Base-by-base conservation (phyloP, 2,113 vertebrate genomes). In the Phasianus colchicus region DNA sequence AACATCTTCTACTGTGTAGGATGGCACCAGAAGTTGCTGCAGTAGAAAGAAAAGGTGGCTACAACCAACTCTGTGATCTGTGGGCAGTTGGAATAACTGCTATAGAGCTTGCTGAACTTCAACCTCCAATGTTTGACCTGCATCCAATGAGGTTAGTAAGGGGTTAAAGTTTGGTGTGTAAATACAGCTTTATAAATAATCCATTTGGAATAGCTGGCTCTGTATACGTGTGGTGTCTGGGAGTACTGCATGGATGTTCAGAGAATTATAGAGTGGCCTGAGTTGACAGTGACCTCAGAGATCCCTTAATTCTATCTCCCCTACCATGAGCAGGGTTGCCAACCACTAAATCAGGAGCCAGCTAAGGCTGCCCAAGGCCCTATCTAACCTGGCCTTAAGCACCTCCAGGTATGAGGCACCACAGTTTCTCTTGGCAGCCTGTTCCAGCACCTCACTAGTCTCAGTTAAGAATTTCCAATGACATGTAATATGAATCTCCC, bases 21-120 rank as follows among this genome's bases (percentile, higher is more conserved):
- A 99, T 99, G 99, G 99, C 99, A 13, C 99, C 99, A 48, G 99
- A 99, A 97, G 99, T 99, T 8, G 99, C 99, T 55, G 99, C 99
- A 12, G 99, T 99, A n/a, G 99, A 99, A 95, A 98, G 99, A 93
- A 99, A 99, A 97, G 99, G 99, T 34, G 99, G 99, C 21, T 99
- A 99, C 96, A 99, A 99, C 95, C 99, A 99, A 48, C 98, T 99
- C 50, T 99, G 99, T 98, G 99, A 99, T 70, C 99, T 99, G 83
- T 99, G 99, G 99, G 99, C 99, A 0, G 99, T 99, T 94, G 99
- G 99, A 38, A 99, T 99, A 92, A 99, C 99, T 19, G 99, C 99
- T 80, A 99, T 99, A 90, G 99, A 99, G 92, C 98, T 99, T 58
- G 99, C 99, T 4, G 99, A 99, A 77, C 98, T 99, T 25, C 99